Percentiles rank a stretch among this genome's conserved stretches.
These are phyloP conservation scores for Sterna hirundo DNA, from an alignment of 2,113 vertebrate species.

Conservation along the genomic window DNA sequence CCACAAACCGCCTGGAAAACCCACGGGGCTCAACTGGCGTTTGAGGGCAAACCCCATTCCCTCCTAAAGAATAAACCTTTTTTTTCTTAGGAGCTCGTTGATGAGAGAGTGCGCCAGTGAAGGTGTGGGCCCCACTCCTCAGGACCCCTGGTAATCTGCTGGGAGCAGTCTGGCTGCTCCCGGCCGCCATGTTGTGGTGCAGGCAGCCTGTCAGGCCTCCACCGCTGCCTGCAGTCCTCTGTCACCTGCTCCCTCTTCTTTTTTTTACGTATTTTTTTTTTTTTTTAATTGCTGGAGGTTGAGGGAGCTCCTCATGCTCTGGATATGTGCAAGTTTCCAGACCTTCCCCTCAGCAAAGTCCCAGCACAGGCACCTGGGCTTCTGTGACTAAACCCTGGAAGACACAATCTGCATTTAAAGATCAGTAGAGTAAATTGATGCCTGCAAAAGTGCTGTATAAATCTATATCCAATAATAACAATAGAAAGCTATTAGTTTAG, in stretches of 20 bases:
- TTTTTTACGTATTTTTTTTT: neutral
- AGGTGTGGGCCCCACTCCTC: accelerated
- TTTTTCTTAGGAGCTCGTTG: neutral
- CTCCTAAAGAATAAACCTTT: neutral
- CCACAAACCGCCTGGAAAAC: neutral
- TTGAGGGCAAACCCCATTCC: neutral
- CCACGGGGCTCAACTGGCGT: accelerated
- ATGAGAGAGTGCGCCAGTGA: neutral
- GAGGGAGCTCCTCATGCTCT: neutral
- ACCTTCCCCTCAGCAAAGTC: neutral
- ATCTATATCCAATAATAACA: neutral
- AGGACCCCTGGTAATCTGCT: neutral
- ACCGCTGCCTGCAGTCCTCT: neutral
- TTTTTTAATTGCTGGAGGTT: neutral
- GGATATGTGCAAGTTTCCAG: neutral
- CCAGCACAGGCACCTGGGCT: neutral
- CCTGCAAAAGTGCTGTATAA: neutral
- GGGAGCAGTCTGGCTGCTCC: neutral
- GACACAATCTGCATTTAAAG: neutral
- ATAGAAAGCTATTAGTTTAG: neutral
- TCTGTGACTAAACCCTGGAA: neutral
- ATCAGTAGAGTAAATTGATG: neutral
- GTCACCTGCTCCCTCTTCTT: too few relatives aligned
- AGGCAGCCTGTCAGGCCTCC: neutral
- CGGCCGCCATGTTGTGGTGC: accelerated